Evolutionary conservation across 1,140 invertebrate species (phyloP).

Genomic region (Zeugodacus cucurbitae): DNA sequence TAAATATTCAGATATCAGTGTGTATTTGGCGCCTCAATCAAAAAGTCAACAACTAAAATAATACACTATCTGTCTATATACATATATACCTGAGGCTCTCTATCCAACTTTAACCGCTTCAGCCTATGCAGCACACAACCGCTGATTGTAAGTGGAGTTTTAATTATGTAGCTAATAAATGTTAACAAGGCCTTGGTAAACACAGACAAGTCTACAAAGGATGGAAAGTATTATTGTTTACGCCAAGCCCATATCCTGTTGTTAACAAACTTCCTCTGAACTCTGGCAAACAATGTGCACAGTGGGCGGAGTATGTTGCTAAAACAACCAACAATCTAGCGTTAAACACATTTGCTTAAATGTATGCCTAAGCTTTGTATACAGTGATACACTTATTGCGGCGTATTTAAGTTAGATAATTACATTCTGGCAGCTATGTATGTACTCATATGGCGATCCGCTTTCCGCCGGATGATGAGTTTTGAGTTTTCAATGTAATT

Average conservation of each 20-base stretch:
- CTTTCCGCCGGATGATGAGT: no score
- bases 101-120: neutral
- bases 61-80: neutral
- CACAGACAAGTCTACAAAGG: neutral
- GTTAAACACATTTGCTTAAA: neutral
- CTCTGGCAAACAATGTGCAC: neutral
- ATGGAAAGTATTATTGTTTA: neutral
- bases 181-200: neutral
- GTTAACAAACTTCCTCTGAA: neutral
- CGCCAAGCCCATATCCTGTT: neutral
- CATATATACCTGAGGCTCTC: neutral
- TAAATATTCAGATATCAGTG: neutral
- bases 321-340: neutral
- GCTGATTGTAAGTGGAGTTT: neutral
- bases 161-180: slow-evolving; percentile 3
- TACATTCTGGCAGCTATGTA: neutral
- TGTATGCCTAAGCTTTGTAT: neutral
- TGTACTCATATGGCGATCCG: no score
- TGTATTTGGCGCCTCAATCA: neutral
- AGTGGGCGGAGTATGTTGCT: neutral
- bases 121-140: neutral
- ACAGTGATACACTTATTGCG: neutral
- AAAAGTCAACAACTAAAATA: neutral
- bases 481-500: no score
- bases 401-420: neutral